Conservation (phyloP, 2,113 vertebrate species). For the Dicaeum eximium region DNA sequence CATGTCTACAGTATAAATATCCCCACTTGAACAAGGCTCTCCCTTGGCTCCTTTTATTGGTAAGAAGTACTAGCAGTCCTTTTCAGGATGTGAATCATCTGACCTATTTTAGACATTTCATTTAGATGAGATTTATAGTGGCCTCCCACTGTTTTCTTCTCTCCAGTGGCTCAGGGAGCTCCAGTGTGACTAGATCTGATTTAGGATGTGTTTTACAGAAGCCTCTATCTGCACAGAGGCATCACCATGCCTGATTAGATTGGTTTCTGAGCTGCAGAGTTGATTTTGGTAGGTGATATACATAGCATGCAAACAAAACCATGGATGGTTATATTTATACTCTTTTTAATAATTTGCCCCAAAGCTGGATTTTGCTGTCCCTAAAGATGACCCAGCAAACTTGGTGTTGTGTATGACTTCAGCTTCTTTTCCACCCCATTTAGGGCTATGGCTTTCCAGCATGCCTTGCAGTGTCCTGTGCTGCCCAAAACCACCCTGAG, state of each 20-base stretch:
- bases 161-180: not conserved
- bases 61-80: not conserved
- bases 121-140: not conserved
- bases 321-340: fast-evolving
- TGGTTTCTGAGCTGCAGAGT: not conserved
- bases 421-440: not conserved
- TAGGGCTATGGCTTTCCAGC: not conserved
- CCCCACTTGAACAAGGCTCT: not conserved
- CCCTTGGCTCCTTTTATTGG: not conserved
- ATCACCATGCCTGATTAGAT: not conserved
- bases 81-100: not conserved
- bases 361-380: not conserved
- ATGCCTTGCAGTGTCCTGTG: fast-evolving
- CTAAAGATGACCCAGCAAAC: not conserved
- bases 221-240: not conserved
- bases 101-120: not conserved
- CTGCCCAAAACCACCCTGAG: not conserved
- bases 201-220: not conserved
- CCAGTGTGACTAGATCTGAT: not conserved
- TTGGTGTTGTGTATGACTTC: fast-evolving
- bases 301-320: fast-evolving
- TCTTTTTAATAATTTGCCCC: not conserved
- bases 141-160: not conserved
- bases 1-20: not conserved
- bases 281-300: not conserved